These are phyloP conservation scores for Picus viridis DNA, from an alignment of 2,797 vertebrate genomes.

Conservation along the genomic window DNA sequence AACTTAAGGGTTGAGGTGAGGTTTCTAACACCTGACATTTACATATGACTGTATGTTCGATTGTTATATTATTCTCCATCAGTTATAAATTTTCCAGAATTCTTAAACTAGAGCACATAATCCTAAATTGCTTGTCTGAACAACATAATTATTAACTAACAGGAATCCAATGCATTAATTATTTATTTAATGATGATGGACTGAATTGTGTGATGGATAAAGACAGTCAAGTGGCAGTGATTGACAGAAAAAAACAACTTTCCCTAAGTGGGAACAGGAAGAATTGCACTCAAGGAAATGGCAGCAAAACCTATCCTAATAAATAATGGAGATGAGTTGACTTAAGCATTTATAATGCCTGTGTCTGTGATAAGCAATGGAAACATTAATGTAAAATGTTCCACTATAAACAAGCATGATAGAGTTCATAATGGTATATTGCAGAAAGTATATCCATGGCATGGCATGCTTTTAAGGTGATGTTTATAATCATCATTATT, in stretches of 20 bases:
- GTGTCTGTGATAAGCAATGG: conserved; percentile 79
- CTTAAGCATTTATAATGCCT: conserved; percentile 77
- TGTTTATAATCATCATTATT: conserved; percentile 75
- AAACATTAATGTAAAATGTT: conserved; percentile 81
- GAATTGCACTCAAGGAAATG: conserved; percentile 74
- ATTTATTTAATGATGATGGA: not conserved
- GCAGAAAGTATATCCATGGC: conserved; percentile 42
- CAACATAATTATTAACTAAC: not conserved
- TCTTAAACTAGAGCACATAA: not conserved
- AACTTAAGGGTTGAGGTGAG: not conserved
- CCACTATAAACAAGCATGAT: conserved; percentile 65
- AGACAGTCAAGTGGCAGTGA: conserved; percentile 8
- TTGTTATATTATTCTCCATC: not conserved
- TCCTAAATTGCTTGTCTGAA: not conserved
- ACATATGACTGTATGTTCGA: not conserved
- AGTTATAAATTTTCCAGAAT: not conserved
- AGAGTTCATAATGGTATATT: conserved; percentile 76
- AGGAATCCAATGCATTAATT: not conserved
- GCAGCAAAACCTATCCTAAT: conserved; percentile 67
- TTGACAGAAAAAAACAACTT: conserved; percentile 31
- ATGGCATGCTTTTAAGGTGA: conserved; percentile 74
- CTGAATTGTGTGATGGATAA: not conserved
- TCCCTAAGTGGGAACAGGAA: conserved; percentile 41
- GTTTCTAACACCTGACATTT: not conserved
- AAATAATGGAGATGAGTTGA: conserved; percentile 77